Evolutionary conservation across 1,140 invertebrate species (phyloP).

Genomic region (Chelonus insularis): DNA sequence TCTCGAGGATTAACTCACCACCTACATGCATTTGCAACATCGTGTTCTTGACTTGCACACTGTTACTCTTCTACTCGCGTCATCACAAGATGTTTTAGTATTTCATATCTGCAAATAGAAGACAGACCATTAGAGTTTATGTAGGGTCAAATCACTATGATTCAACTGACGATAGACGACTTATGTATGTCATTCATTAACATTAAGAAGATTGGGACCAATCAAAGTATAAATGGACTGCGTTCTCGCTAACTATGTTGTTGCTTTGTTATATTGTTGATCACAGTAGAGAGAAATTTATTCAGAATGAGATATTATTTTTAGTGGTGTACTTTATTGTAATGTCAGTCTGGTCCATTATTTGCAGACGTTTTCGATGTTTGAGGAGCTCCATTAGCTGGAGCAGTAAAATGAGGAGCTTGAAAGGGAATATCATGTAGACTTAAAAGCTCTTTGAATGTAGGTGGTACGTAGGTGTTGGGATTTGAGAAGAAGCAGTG

Average conservation of each 20-base stretch:
- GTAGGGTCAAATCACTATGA: slow-evolving; percentile 24
- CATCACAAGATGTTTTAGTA: neutral
- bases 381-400: no score
- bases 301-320: no score
- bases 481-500: slow-evolving; percentile 2
- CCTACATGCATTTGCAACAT: neutral
- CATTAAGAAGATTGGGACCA: slow-evolving; percentile 32
- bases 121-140: neutral
- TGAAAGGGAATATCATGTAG: neutral
- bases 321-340: no score
- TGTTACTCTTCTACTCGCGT: neutral
- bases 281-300: no score
- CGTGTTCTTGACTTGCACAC: neutral
- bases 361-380: no score
- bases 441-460: neutral
- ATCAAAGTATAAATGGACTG: slow-evolving; percentile 28
- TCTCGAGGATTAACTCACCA: neutral
- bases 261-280: no score
- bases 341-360: no score
- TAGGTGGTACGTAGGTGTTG: slow-evolving; percentile 24
- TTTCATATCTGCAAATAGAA: neutral
- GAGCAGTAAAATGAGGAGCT: no score
- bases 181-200: slow-evolving; percentile 13
- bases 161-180: slow-evolving; percentile 14
- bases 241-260: slow-evolving; percentile 25